These are phyloP conservation scores for Leiothrix lutea DNA, from an alignment of 2,113 vertebrate genomes.

Conservation along the genomic window DNA sequence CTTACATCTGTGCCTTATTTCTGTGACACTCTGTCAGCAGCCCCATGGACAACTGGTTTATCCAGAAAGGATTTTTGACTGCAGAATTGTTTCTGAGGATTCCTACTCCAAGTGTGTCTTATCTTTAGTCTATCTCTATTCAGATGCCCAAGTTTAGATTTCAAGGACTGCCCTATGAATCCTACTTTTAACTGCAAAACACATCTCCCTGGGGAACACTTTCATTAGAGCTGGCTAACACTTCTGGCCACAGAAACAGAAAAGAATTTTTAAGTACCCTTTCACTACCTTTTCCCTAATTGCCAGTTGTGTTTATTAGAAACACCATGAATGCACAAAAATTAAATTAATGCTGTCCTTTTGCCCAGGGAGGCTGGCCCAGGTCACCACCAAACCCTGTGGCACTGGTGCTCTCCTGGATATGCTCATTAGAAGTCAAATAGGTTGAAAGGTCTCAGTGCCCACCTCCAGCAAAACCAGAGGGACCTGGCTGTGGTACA, in stretches of 20 bases:
- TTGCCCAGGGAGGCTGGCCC: neutral
- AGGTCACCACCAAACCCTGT: fast-evolving
- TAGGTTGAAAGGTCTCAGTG: neutral
- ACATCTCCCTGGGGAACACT: neutral
- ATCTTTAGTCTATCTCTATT: neutral
- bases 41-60: neutral
- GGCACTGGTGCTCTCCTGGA: neutral
- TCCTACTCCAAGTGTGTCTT: neutral
- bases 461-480: neutral
- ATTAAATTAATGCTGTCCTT: neutral
- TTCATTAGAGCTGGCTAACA: neutral
- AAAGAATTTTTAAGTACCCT: slow-evolving; percentile 2
- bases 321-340: neutral
- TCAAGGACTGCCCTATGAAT: neutral
- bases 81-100: neutral
- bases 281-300: neutral
- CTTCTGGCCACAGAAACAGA: neutral
- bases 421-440: neutral
- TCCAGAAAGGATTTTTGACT: neutral
- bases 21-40: neutral
- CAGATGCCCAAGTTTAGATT: neutral
- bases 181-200: neutral
- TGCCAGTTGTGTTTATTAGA: neutral
- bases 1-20: neutral
- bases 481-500: neutral